Evolutionary conservation across 2,888 invertebrate species (phyloP).

Genomic region (Pristionchus arcanus): DNA sequence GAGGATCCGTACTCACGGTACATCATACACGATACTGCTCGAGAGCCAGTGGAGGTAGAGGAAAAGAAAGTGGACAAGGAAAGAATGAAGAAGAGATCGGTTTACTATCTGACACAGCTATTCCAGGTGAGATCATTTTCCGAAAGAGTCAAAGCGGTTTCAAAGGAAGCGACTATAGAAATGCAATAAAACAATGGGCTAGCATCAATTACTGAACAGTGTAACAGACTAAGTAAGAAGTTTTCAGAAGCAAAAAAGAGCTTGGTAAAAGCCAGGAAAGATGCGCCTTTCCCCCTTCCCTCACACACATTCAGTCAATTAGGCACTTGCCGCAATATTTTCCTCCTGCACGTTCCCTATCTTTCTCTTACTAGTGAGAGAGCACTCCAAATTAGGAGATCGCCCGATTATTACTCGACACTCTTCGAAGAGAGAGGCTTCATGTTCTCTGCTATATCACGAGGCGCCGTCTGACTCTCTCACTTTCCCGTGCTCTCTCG

Average conservation of each 20-base stretch:
- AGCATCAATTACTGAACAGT: too few species aligned
- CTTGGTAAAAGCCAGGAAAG: neutral
- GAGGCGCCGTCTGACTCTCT: neutral
- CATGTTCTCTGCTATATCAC: neutral
- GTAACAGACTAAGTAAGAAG: too few species aligned
- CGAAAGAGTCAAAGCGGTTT: too few species aligned
- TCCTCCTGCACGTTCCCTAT: neutral
- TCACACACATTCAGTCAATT: conserved; percentile 1
- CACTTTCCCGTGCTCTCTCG: too few species aligned
- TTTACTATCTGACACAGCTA: conserved; percentile 46
- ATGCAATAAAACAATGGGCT: too few species aligned
- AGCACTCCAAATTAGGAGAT: neutral
- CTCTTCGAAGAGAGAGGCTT: neutral
- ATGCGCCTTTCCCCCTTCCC: neutral
- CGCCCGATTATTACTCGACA: neutral
- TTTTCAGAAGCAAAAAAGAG: too few species aligned
- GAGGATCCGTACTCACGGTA: conserved; percentile 46
- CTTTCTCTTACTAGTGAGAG: neutral
- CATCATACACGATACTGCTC: conserved; percentile 29
- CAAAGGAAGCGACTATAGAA: too few species aligned
- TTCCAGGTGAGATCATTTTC: conserved; percentile 48
- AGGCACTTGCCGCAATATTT: neutral
- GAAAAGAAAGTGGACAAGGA: conserved; percentile 18
- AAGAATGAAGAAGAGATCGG: conserved; percentile 38
- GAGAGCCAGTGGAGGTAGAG: neutral